A percentile compares a stretch with the other conserved stretches of the same genome.
These are phyloP conservation scores for Eueides isabella DNA, from an alignment of 1,140 invertebrate species.

Conservation along the genomic window DNA sequence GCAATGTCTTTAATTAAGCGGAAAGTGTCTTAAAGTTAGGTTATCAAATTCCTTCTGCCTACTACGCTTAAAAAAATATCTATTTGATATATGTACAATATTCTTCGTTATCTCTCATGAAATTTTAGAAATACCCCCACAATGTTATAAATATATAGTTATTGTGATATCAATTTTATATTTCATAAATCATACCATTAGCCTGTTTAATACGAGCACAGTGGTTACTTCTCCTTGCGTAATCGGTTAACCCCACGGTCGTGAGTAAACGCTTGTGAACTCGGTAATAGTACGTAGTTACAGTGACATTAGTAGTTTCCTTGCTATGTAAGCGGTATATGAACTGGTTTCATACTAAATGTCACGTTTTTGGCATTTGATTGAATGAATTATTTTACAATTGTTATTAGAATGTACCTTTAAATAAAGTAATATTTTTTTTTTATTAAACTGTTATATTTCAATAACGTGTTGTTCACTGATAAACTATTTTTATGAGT, in stretches of 20 bases:
- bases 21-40: too few species aligned
- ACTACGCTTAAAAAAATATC: too few species aligned
- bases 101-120: too few species aligned
- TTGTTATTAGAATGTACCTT: not conserved
- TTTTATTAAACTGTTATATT: not conserved
- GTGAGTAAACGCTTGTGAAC: slow-evolving; percentile 33
- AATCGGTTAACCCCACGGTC: slow-evolving; percentile 32
- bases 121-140: too few species aligned
- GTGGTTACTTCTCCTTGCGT: slow-evolving; percentile 26
- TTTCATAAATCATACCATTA: not conserved
- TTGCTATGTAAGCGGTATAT: slow-evolving; percentile 37
- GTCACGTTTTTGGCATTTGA: slow-evolving; percentile 38
- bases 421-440: not conserved
- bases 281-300: slow-evolving; percentile 30
- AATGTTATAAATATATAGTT: too few species aligned
- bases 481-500: too few species aligned
- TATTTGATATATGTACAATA: too few species aligned
- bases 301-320: slow-evolving; percentile 33
- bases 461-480: not conserved
- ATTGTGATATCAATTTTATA: too few species aligned
- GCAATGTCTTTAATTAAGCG: too few species aligned
- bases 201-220: not conserved
- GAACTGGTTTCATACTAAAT: slow-evolving; percentile 35
- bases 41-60: too few species aligned
- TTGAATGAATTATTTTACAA: slow-evolving; percentile 8